These are phyloP conservation scores for Ceratosolen fusciceps DNA, from an alignment of 1,140 invertebrate species.

Conservation along the genomic window DNA sequence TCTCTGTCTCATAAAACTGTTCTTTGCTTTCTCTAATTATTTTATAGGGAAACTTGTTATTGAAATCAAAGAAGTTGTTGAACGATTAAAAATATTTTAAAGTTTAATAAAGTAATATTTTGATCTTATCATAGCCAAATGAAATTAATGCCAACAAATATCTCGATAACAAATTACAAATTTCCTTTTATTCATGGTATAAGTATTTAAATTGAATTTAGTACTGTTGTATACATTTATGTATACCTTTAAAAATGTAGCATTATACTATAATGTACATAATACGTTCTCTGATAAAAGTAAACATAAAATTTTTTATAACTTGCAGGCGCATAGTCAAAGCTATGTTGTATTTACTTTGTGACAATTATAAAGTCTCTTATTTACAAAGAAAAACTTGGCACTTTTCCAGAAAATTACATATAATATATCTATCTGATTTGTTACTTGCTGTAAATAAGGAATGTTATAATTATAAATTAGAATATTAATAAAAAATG, in stretches of 20 bases:
- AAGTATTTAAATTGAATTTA: conserved; percentile 46
- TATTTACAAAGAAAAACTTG: conserved; percentile 44
- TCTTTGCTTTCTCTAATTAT: conserved; percentile 14
- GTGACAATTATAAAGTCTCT: conserved; percentile 43
- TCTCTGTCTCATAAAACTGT: conserved; percentile 37
- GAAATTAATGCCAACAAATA: conserved; percentile 23
- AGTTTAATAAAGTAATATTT: conserved; percentile 19
- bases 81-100: conserved; percentile 5
- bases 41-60: conserved; percentile 40
- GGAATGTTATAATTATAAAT: conserved; percentile 40
- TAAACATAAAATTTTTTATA: conserved; percentile 45
- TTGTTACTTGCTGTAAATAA: conserved; percentile 25
- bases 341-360: conserved; percentile 48
- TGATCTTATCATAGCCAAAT: conserved; percentile 16
- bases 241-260: conserved; percentile 39
- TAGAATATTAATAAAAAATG: conserved; percentile 43
- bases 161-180: conserved; percentile 42
- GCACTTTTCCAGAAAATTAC: conserved; percentile 43
- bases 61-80: conserved; percentile 40
- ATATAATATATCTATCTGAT: conserved; percentile 28
- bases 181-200: conserved; percentile 31
- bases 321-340: conserved; percentile 45
- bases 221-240: conserved; percentile 40
- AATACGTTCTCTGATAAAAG: conserved; percentile 37
- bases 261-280: conserved; percentile 39